phyloP scores from a whole-genome alignment of 2,113 vertebrate species.

The Clarias batrachus region DNA sequence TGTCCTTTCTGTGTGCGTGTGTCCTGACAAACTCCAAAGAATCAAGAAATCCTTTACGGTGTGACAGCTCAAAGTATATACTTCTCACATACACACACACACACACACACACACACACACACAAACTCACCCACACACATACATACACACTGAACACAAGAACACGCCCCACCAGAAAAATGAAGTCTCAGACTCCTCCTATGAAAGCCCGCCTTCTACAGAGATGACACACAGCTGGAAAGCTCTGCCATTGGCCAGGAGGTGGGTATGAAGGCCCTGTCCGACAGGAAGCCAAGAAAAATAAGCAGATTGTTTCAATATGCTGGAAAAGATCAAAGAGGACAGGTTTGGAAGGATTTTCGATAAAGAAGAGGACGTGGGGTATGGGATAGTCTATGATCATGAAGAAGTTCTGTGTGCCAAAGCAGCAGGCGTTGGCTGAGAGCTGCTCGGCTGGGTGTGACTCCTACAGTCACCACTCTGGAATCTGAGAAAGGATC shows the following conservation, averaged over 20 bases:
- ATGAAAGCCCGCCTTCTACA: slow-evolving; percentile 55
- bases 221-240: slow-evolving; percentile 15
- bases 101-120: slow-evolving; percentile 12
- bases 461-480: slow-evolving; percentile 69
- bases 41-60: neutral
- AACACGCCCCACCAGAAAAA: slow-evolving; percentile 22
- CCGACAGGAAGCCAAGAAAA: slow-evolving; percentile 56
- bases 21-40: slow-evolving; percentile 16
- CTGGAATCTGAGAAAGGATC: slow-evolving; percentile 67
- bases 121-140: slow-evolving; percentile 25
- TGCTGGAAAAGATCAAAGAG: slow-evolving; percentile 41
- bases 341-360: neutral
- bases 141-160: slow-evolving; percentile 24
- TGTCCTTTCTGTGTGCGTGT: neutral
- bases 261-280: slow-evolving; percentile 42
- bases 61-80: slow-evolving; percentile 39
- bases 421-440: neutral
- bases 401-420: neutral
- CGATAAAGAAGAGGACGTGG: neutral
- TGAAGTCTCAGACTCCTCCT: slow-evolving; percentile 59
- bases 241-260: slow-evolving; percentile 64
- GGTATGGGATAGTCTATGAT: too few species aligned
- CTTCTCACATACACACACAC: slow-evolving; percentile 26
- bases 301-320: slow-evolving; percentile 52
- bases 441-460: slow-evolving; percentile 61